Percentiles rank a stretch among this genome's conserved stretches.
These are phyloP conservation scores for Phengaris alcon DNA, from an alignment of 2,888 invertebrate genomes.

Conservation along the genomic window DNA sequence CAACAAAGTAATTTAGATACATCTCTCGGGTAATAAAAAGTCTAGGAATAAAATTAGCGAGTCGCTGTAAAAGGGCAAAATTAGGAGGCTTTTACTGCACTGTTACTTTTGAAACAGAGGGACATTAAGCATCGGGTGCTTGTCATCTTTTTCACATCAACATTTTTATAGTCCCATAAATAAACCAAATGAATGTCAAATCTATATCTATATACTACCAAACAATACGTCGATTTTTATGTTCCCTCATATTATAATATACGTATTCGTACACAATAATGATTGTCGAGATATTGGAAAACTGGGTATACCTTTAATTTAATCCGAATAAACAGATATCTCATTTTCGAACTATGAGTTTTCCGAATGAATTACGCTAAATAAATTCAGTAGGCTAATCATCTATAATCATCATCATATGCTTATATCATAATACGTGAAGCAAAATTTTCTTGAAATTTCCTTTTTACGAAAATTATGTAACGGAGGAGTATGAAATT, in stretches of 20 bases:
- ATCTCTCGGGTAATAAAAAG: slow-evolving; percentile 19
- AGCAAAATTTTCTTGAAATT: too few relatives aligned
- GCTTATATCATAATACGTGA: too few relatives aligned
- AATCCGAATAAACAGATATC: neutral
- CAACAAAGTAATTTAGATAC: slow-evolving; percentile 20
- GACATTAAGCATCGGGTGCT: slow-evolving; percentile 24
- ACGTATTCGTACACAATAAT: neutral
- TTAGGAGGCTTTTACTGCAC: slow-evolving; percentile 27
- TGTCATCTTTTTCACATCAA: slow-evolving; percentile 26
- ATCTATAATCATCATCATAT: too few relatives aligned
- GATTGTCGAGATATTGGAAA: neutral
- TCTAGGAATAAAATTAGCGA: slow-evolving; percentile 27
- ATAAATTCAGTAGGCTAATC: neutral
- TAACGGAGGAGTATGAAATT: too few relatives aligned
- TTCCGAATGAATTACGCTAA: neutral
- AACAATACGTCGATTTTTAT: slow-evolving; percentile 16
- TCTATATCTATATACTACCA: slow-evolving; percentile 13
- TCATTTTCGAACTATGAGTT: too few relatives aligned
- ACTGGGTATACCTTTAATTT: neutral
- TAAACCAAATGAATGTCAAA: slow-evolving; percentile 28
- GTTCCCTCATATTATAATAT: neutral
- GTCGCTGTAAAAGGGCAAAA: slow-evolving; percentile 26
- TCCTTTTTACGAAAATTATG: too few relatives aligned
- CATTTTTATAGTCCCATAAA: slow-evolving; percentile 14
- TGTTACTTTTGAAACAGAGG: slow-evolving; percentile 24